phyloP scores from a whole-genome alignment of 2,797 vertebrate species.

The Pangasius djambal region DNA sequence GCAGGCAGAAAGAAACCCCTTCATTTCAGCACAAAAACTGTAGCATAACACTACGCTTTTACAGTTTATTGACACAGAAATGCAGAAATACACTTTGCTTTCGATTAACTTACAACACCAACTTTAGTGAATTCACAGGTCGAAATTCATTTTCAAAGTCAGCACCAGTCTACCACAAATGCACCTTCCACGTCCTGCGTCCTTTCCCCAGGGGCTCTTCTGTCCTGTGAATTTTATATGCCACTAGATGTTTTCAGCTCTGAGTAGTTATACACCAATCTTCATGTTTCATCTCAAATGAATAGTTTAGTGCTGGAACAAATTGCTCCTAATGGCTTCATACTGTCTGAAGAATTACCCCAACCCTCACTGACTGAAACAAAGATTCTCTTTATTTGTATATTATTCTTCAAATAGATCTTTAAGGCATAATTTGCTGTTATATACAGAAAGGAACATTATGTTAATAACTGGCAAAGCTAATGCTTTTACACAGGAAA shows the following conservation, averaged over 20 bases:
- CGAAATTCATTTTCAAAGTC: background rate
- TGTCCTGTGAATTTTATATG: background rate
- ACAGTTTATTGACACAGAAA: background rate
- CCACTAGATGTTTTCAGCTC: background rate
- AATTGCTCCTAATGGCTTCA: slow-evolving; percentile 44
- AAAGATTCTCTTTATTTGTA: background rate
- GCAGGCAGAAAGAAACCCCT: background rate
- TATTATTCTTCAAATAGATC: background rate
- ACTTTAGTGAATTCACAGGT: background rate
- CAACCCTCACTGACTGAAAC: slow-evolving; percentile 53
- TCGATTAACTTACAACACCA: background rate
- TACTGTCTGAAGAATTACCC: slow-evolving; percentile 60
- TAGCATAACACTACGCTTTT: background rate
- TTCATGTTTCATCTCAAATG: background rate
- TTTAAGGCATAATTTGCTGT: slow-evolving; percentile 9
- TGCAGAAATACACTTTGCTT: background rate
- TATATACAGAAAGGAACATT: background rate
- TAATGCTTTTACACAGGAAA: background rate
- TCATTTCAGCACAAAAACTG: background rate
- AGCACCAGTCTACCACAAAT: too few species aligned
- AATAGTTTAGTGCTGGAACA: slow-evolving; percentile 11
- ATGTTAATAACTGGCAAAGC: background rate
- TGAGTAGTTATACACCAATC: background rate
- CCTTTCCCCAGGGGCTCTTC: background rate
- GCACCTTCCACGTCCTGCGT: background rate